Evolutionary conservation across 2,797 vertebrate genomes (phyloP).

Genomic region (Mareca strepera): DNA sequence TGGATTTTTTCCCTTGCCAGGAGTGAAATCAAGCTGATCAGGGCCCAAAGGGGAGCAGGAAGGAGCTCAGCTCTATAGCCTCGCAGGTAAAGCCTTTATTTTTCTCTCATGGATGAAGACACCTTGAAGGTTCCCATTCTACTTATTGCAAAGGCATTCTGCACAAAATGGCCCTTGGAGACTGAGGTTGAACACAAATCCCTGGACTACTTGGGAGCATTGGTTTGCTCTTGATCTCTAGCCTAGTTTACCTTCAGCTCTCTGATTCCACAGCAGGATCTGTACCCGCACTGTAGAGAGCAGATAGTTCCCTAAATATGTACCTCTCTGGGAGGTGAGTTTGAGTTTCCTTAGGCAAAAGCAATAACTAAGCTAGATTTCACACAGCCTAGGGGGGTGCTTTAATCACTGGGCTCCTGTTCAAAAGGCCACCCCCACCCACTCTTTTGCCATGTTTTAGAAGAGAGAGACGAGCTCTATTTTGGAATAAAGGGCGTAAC

Average conservation of each 20-base stretch:
- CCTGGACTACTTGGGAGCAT: background rate
- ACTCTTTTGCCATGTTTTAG: constrained; percentile 17
- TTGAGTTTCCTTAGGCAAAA: constrained; percentile 54
- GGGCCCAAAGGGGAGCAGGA: too few species aligned
- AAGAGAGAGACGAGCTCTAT: constrained; percentile 17
- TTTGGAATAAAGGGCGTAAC: constrained; percentile 41
- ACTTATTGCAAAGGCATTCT: background rate
- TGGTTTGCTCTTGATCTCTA: background rate
- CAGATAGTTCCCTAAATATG: background rate
- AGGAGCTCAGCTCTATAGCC: background rate
- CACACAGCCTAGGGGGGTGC: constrained; percentile 52
- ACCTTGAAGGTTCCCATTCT: background rate
- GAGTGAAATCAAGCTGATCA: background rate
- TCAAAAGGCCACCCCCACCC: constrained; percentile 60
- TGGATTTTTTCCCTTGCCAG: background rate
- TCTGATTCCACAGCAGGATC: background rate
- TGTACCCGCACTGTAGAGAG: background rate
- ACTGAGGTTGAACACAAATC: background rate
- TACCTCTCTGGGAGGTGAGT: constrained; percentile 53
- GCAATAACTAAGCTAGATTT: constrained; percentile 33
- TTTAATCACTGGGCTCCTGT: constrained; percentile 62
- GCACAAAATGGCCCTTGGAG: background rate
- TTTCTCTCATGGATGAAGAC: background rate
- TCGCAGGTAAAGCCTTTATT: background rate
- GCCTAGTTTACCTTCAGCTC: background rate